Base-by-base conservation (phyloP, 2,113 vertebrate genomes). In the Oryzias javanicus region DNA sequence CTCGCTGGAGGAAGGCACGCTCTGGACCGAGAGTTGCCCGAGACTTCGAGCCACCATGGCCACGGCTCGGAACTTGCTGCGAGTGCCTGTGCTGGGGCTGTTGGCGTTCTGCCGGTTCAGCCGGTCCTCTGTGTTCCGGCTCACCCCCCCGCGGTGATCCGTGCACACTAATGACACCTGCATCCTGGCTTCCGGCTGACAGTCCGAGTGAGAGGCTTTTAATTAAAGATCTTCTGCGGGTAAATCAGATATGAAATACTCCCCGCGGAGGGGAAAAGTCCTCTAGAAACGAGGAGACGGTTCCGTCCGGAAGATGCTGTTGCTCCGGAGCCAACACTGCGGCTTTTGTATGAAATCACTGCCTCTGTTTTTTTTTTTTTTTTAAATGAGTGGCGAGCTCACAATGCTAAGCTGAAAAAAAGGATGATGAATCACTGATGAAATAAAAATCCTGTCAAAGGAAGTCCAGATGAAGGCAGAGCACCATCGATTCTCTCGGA, bases 141-240 rank as follows among this genome's bases (percentile, higher is more conserved):
- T 94, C 81, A 92, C 90, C 4, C 95, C 96, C 55, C 96, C 96
- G 72, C 94, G 93, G 64, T 96, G 95, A 81, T 98, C 97, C 0
- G 96, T 96, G 88, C 96, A 98, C 55, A 94, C 92, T 27, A 99
- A 93, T 4, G 96, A 99, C 60, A 99, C 97, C 90, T 98, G 96
- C 97, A 98, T 98, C 72, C 60, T 77, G 82, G 49, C 72, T 63
- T 54, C 54, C 49, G 67, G 50, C 22, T 2, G 7, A 15, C 52
- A 24, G 56, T 63, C 50, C 50, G 14, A 29, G 42, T 17, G n/a
- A 53, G 40, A 42, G 55, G 24, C n/a, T 13, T 60, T 7, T 52
- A 41, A 46, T 70, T 46, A 45, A 77, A 60, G n/a, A 42, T 57
- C 20, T 63, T 48, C 27, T 50, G 56, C 22, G 6, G 44, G 35